phyloP scores from a whole-genome alignment of 92 coral and sea anemone genomes.

The Plumapathes pennacea region DNA sequence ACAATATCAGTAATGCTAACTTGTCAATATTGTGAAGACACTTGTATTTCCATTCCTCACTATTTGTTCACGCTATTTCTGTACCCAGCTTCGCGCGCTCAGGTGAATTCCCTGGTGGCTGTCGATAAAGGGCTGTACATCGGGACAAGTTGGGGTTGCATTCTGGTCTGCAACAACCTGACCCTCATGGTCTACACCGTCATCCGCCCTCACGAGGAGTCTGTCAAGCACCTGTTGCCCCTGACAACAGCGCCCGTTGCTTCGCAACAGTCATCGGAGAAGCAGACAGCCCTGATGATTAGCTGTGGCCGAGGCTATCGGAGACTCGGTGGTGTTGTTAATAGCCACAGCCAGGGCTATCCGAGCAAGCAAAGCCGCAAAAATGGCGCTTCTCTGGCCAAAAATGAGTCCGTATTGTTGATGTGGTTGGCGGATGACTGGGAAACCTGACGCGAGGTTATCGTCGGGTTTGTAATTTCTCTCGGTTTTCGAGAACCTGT shows the following conservation, averaged over 20 bases:
- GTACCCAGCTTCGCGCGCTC: constrained; percentile 80
- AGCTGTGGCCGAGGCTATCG: constrained; percentile 97
- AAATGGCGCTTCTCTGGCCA: constrained; percentile 68
- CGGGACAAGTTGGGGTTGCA: constrained; percentile 96
- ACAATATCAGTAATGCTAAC: no score
- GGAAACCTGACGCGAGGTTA: constrained; percentile 58
- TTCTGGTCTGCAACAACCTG: constrained; percentile 87
- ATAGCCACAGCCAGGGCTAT: constrained; percentile 68
- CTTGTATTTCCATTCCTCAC: no score
- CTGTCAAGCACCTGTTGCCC: constrained; percentile 77
- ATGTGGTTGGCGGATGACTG: constrained; percentile 95
- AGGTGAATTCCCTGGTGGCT: constrained; percentile 89
- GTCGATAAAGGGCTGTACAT: constrained; percentile 90
- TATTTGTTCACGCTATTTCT: no score
- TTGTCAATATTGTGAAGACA: no score
- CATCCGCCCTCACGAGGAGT: constrained; percentile 86
- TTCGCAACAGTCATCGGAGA: constrained; percentile 44
- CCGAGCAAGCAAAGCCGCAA: constrained; percentile 92
- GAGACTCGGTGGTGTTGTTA: constrained; percentile 80
- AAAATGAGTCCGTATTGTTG: constrained; percentile 73
- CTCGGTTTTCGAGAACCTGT: no score
- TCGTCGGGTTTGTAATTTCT: no score
- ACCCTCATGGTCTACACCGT: constrained; percentile 81
- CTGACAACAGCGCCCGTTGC: constrained; percentile 73
- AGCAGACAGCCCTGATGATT: constrained; percentile 71